Percentiles rank a stretch among this genome's conserved stretches.
Evolutionary conservation across 1,140 invertebrate species (phyloP).

Genomic region (Penaeus japonicus): DNA sequence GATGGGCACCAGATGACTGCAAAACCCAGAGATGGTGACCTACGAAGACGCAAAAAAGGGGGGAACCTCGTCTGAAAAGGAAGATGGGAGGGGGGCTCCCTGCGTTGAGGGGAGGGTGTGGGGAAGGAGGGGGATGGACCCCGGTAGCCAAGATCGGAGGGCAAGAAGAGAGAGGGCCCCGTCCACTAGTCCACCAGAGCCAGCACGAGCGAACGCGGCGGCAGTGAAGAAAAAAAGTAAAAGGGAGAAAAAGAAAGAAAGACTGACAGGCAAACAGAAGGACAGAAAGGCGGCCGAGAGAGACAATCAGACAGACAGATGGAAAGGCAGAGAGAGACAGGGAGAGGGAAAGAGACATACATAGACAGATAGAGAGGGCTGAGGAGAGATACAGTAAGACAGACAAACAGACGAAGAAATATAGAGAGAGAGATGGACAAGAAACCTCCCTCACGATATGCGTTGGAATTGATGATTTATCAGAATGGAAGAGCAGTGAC

Average conservation of each 20-base stretch:
- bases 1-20: conserved; percentile 40
- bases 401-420: conserved; percentile 2
- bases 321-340: conserved; percentile 9
- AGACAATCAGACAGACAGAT: too few relatives aligned
- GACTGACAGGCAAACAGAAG: not conserved
- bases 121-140: not conserved
- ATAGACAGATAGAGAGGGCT: not conserved
- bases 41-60: not conserved
- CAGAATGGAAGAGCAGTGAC: too few relatives aligned
- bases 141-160: not conserved
- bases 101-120: not conserved
- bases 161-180: not conserved
- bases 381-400: not conserved
- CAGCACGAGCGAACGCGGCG: not conserved
- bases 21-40: conserved; percentile 35
- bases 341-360: not conserved
- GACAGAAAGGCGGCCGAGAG: not conserved
- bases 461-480: too few relatives aligned
- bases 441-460: too few relatives aligned
- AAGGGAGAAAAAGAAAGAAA: not conserved
- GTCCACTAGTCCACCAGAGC: not conserved
- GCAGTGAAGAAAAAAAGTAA: not conserved
- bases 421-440: not conserved
- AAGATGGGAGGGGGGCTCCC: not conserved
- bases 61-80: conserved; percentile 16